phyloP scores from a whole-genome alignment of 2,888 invertebrate genomes.

The Tetragonisca angustula region DNA sequence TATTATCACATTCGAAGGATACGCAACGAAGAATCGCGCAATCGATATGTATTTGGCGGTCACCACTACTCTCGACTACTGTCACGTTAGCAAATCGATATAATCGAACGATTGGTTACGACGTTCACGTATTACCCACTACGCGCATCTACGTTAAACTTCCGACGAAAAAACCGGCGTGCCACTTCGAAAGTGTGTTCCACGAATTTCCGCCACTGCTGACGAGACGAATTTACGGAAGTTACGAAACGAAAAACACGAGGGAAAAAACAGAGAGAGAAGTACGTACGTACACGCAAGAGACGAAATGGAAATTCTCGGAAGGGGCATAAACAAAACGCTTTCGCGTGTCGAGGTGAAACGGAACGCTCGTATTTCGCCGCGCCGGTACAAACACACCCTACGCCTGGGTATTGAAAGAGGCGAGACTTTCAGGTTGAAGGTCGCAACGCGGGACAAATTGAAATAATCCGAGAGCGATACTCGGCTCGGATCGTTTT shows the following conservation, averaged over 20 bases:
- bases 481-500: not conserved
- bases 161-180: slow-evolving; percentile 3
- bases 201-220: slow-evolving; percentile 14
- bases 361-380: slow-evolving; percentile 9
- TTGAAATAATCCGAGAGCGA: not conserved
- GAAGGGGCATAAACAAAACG: slow-evolving; percentile 21
- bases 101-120: slow-evolving; percentile 30
- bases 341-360: slow-evolving; percentile 10
- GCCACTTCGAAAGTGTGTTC: slow-evolving; percentile 5
- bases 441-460: slow-evolving; percentile 33
- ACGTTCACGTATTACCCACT: not conserved
- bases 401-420: slow-evolving; percentile 14
- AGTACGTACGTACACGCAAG: not conserved
- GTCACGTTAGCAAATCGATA: slow-evolving; percentile 43
- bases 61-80: slow-evolving; percentile 25
- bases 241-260: slow-evolving; percentile 1
- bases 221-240: slow-evolving; percentile 20
- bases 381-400: slow-evolving; percentile 1
- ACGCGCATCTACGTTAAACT: slow-evolving; percentile 1
- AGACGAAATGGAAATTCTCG: slow-evolving; percentile 1
- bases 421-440: slow-evolving; percentile 46
- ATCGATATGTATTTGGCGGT: slow-evolving; percentile 21
- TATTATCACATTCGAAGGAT: not conserved
- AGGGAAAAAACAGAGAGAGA: not conserved
- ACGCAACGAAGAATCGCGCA: not conserved